These are phyloP conservation scores for Falco naumanni DNA, from an alignment of 2,797 vertebrate genomes.

Conservation along the genomic window DNA sequence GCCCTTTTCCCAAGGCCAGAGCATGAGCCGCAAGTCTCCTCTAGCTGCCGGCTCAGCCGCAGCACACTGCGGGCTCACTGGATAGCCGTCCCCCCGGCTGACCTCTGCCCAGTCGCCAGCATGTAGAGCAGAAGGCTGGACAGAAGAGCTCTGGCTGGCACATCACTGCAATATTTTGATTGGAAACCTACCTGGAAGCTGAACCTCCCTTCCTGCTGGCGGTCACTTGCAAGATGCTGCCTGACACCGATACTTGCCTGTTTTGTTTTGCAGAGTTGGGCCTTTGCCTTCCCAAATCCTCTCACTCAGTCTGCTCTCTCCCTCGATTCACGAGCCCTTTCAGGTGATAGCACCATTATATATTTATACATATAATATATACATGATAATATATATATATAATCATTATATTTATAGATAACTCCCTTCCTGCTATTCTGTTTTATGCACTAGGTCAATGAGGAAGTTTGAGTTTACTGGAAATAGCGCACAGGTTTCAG, in stretches of 20 bases:
- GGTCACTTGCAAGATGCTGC: neutral
- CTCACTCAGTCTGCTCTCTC: neutral
- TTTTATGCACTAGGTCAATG: neutral
- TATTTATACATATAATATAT: neutral
- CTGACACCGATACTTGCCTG: fast-evolving
- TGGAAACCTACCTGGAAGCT: neutral
- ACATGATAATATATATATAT: no score
- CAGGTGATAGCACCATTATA: neutral
- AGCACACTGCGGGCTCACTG: fast-evolving
- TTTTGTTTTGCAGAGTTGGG: neutral
- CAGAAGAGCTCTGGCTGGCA: neutral
- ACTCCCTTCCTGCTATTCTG: neutral
- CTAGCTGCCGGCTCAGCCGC: neutral
- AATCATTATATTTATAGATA: neutral
- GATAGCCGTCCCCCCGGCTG: fast-evolving
- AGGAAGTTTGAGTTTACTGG: conserved; percentile 37
- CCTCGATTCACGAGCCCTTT: neutral
- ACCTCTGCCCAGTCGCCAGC: neutral
- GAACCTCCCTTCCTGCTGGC: neutral
- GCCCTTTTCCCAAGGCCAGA: neutral
- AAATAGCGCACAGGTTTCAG: neutral
- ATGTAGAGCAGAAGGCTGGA: neutral
- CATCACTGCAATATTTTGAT: neutral
- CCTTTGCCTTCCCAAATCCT: neutral
- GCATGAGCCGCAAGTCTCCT: neutral